A percentile compares a stretch with the other conserved stretches of the same genome.
phyloP scores from a whole-genome alignment of 2,797 vertebrate species.

The Cossypha niveicapilla region DNA sequence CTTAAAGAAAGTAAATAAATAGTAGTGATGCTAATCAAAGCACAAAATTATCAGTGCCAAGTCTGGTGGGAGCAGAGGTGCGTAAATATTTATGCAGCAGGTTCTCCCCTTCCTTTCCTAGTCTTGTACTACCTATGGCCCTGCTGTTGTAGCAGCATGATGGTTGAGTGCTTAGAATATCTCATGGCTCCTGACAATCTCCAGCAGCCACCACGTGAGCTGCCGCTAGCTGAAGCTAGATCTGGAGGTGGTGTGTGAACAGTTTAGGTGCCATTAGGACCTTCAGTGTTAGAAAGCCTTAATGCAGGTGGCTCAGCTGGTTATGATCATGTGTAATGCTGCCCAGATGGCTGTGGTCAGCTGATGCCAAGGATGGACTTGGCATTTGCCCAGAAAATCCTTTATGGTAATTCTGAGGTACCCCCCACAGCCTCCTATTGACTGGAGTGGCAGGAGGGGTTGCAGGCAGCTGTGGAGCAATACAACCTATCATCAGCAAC shows the following conservation, averaged over 20 bases:
- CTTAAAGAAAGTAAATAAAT: not conserved
- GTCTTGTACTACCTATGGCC: not conserved
- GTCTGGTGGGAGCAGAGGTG: not conserved
- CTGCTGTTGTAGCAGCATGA: not conserved
- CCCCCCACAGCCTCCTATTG: not conserved
- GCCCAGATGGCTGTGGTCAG: conserved; percentile 19
- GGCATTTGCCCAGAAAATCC: conserved; percentile 4
- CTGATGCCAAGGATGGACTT: not conserved
- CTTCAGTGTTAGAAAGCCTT: not conserved
- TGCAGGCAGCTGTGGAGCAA: not conserved
- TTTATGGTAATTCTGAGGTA: not conserved
- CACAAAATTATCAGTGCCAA: not conserved
- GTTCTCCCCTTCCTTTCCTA: not conserved
- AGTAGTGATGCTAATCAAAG: not conserved
- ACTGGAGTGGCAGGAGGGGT: not conserved
- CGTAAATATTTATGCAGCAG: not conserved
- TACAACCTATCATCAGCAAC: not conserved
- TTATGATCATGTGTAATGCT: not conserved
- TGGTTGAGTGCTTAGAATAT: not conserved
- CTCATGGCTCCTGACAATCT: not conserved
- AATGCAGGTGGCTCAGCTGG: conserved; percentile 10
- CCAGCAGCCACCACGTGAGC: not conserved
- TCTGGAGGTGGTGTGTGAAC: not conserved
- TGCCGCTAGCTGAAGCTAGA: not conserved
- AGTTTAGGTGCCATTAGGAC: not conserved